Percentiles rank a stretch among this genome's conserved stretches.
Evolutionary conservation across 2,888 invertebrate genomes (phyloP).

Genomic region (Eustalomyia histrio): DNA sequence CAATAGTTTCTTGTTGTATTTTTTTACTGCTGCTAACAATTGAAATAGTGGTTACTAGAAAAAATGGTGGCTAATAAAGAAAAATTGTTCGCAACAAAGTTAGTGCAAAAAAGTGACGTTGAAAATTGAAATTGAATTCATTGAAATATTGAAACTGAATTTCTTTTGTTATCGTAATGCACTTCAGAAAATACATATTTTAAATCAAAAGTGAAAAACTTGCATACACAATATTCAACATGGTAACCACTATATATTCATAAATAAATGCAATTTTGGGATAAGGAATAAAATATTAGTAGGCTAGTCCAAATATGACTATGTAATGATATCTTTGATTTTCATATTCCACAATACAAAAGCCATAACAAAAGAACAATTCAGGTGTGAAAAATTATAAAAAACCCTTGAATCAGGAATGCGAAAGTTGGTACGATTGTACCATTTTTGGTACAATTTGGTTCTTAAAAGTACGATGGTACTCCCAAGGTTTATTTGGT

Average conservation of each 20-base stretch:
- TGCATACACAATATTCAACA: slow-evolving; percentile 13
- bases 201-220: not conserved
- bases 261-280: not conserved
- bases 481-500: no score
- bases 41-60: slow-evolving; percentile 2
- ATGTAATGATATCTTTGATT: no score
- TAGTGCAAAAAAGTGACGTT: slow-evolving; percentile 35
- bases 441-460: no score
- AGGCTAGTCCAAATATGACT: no score
- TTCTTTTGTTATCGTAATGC: not conserved
- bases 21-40: not conserved
- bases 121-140: slow-evolving; percentile 37
- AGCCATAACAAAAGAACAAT: no score
- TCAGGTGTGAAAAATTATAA: no score
- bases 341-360: no score
- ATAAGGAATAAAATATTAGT: no score
- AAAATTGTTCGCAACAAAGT: slow-evolving; percentile 25
- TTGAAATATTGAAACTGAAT: slow-evolving; percentile 33
- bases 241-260: not conserved
- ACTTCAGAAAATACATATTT: not conserved
- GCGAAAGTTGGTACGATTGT: no score
- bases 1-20: not conserved
- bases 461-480: no score
- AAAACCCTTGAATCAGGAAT: no score
- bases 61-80: slow-evolving; percentile 29